These are phyloP conservation scores for Baronia brevicornis DNA, from an alignment of 2,888 invertebrate genomes.

Conservation along the genomic window DNA sequence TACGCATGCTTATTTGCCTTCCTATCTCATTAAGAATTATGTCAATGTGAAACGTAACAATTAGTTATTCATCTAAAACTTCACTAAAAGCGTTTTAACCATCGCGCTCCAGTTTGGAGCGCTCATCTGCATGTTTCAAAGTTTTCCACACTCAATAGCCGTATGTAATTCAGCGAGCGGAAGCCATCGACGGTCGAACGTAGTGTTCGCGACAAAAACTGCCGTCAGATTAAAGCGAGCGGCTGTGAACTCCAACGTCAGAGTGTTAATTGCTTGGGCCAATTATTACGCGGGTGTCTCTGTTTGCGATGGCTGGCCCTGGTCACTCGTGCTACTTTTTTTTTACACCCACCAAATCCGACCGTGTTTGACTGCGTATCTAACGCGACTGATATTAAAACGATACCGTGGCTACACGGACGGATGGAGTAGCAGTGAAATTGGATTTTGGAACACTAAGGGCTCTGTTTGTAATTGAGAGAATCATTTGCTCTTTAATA, in stretches of 20 bases:
- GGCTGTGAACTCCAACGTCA: conserved; percentile 18
- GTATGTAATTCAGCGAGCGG: conserved; percentile 3
- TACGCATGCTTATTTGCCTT: too few relatives aligned
- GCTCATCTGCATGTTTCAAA: not conserved
- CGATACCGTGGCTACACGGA: conserved; percentile 26
- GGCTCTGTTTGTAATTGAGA: conserved; percentile 3
- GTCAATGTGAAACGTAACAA: too few relatives aligned
- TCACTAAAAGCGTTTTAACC: conserved; percentile 1
- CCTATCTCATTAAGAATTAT: too few relatives aligned
- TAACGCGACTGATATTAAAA: conserved; percentile 34
- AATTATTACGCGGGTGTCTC: conserved; percentile 27
- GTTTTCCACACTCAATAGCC: too few relatives aligned
- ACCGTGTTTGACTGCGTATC: conserved; percentile 29
- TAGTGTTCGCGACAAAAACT: conserved; percentile 27
- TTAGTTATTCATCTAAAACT: too few relatives aligned
- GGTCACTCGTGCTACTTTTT: too few relatives aligned
- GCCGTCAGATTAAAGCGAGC: conserved; percentile 23
- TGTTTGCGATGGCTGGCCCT: conserved; percentile 22
- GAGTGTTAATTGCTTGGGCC: conserved; percentile 30
- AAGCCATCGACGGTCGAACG: conserved; percentile 1
- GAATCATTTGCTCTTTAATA: too few relatives aligned
- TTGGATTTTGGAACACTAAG: conserved; percentile 5
- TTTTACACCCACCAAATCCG: conserved; percentile 25
- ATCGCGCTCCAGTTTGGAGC: not conserved
- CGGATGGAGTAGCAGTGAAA: conserved; percentile 21